Evolutionary conservation across 2,797 vertebrate genomes (phyloP), one percentile per base, ranked within the genome.

Genomic region (Linurgus olivaceus): DNA sequence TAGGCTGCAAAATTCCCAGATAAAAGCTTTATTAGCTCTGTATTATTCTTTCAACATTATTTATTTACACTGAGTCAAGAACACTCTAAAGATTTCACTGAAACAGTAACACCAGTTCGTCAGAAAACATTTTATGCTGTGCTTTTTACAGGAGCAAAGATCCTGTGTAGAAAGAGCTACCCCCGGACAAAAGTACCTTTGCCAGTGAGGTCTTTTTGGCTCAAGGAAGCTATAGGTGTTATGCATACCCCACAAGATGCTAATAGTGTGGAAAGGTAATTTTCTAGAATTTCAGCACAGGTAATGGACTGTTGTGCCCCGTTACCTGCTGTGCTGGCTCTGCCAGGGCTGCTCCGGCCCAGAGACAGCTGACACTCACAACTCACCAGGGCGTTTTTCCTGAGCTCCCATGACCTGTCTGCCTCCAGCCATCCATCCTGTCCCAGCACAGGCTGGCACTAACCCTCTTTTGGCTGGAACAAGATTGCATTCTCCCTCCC

Each of bases 1-100:
- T 83, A 96, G 72, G 38, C 75, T 83, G 84, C 76, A 94, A 2
- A 88, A 92, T 94, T 95, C 54, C 40, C 74, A 92, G 85, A 80
- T 92, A 96, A 95, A 68, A 58, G 81, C 84, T 90, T 86, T 96
- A 91, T 93, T 93, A 97, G 38, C 44, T 55, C 58, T 28, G 33
- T 66, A 85, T 90, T 94, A 77, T 92, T 92, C 74, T 93, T 93
- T 78, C 79, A 74, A 68, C 70, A 75, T 94, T 95, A 90, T 95
- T 96, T 96, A 92, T 95, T 92, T 92, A 68, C 75, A 55, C 51
- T 58, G 61, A 70, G 23, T 77, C 70, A 26, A 77, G 75, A 90
- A 90, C 78, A 80, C 75, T 90, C 68, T 9, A 83, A 88, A 91
- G 85, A 88, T 94, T 95, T 87, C 65, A 47, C 82, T 90, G 67